Base-by-base conservation (phyloP, 2,888 invertebrate genomes). In the Hyposoter didymator region DNA sequence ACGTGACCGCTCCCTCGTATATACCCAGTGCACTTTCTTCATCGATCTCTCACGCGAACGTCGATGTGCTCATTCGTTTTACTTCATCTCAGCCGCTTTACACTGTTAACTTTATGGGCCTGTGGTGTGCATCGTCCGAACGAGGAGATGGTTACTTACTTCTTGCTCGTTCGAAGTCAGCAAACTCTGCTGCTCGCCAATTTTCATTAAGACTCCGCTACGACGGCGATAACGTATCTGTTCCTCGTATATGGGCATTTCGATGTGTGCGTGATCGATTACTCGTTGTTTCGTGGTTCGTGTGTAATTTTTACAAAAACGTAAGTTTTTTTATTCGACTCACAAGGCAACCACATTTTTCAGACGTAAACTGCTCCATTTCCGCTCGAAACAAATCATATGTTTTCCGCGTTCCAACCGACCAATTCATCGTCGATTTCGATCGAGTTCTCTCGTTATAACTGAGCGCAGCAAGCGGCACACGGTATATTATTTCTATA, bases 151-250 rank as follows among this genome's bases (percentile, higher is more conserved):
- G 5, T 59, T 75, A 86, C 80, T 59, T 75, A 86, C 80, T 69
- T 52, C 35, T 72, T 49, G 28, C 49, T 74, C 66, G 39, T 72
- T 62, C 72, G 22, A 47, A 64, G 47, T 76, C 82, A 69, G 62
- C 67, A 39, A 69, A 67, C 55, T 74, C 74, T 82, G 64, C 72
- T 78, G 59, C 80, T 43, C 47, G 55, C 82, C 84, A 84, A 82
- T 86, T 86, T 81, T 84, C 86, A 86, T 84, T 84, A 86, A 69
- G 82, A 45, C 28, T n/a, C 66, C 59, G 47, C 81, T 59, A 59
- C 59, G 59, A 59, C 28, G 14, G 59, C 59, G 59, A 59, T 59
- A 59, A 59, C 59, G 59, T 59, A 59, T 59, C 59, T 59, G 28
- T 59, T 59, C 14, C 59, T 10, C 1, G 49, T 43, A 17, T 45